phyloP scores from a whole-genome alignment of 2,888 invertebrate species.

The Limnephilus marmoratus region DNA sequence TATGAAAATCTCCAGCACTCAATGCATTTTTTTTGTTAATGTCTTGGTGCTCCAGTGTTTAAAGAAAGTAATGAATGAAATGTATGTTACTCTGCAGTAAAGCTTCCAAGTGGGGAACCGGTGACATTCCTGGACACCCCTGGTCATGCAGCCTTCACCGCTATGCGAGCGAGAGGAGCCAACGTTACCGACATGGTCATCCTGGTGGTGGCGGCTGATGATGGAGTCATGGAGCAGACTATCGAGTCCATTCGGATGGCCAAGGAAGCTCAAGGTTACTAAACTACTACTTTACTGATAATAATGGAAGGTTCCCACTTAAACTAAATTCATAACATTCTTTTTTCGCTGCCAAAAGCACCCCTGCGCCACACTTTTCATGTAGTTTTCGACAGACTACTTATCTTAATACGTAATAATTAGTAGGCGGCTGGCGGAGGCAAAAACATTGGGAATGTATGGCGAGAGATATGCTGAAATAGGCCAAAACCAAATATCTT shows the following conservation, averaged over 20 bases:
- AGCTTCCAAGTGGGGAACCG: conserved; percentile 81
- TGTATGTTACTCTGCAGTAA: conserved; percentile 73
- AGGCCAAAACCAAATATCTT: no score
- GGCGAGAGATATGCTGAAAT: no score
- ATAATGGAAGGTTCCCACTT: not conserved
- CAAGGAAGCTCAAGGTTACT: conserved; percentile 82
- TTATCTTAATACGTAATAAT: no score
- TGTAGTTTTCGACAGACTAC: no score
- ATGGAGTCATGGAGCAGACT: conserved; percentile 99
- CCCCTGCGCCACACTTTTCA: no score
- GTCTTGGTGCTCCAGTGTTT: no score
- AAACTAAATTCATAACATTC: no score
- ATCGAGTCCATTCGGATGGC: conserved; percentile 94
- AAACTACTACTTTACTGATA: not conserved
- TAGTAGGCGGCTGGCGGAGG: no score
- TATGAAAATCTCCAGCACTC: no score
- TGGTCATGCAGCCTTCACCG: conserved; percentile 97
- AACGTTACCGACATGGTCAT: conserved; percentile 95
- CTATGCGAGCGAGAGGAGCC: conserved; percentile 97
- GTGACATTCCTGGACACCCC: conserved; percentile 99
- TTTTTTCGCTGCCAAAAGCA: no score
- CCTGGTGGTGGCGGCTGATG: conserved; percentile 98
- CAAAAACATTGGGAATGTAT: no score
- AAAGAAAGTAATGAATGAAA: not conserved
- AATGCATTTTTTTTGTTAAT: no score